phyloP scores from a whole-genome alignment of 2,113 vertebrate species.

The Polypterus senegalus region DNA sequence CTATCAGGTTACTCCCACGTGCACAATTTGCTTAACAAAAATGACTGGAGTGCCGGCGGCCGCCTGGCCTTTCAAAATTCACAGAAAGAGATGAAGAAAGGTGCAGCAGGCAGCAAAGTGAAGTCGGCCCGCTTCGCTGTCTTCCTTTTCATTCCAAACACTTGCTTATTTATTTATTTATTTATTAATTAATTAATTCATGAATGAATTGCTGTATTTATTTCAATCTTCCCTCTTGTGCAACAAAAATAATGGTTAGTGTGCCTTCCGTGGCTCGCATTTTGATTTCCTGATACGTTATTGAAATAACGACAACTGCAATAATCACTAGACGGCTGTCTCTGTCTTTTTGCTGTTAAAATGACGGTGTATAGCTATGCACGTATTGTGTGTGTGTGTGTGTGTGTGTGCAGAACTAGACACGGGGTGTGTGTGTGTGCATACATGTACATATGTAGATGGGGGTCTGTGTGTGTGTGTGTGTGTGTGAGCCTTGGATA shows the following conservation, averaged over 20 bases:
- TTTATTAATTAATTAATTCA: too few species aligned
- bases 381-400: slow-evolving; percentile 71
- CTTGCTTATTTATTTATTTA: too few species aligned
- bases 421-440: slow-evolving; percentile 68
- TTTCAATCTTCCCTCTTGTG: background rate
- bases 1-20: slow-evolving; percentile 3
- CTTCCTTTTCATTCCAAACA: too few species aligned
- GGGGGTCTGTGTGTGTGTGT: slow-evolving; percentile 43
- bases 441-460: slow-evolving; percentile 41
- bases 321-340: slow-evolving; percentile 52
- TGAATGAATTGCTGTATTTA: background rate
- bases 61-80: too few species aligned
- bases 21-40: background rate
- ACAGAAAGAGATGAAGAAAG: too few species aligned
- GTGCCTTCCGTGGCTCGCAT: slow-evolving; percentile 68
- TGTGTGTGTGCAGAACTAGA: slow-evolving; percentile 56
- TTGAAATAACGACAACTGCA: slow-evolving; percentile 58
- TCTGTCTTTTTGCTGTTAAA: slow-evolving; percentile 45
- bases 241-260: slow-evolving; percentile 62
- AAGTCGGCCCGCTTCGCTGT: too few species aligned
- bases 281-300: slow-evolving; percentile 56
- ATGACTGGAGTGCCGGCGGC: too few species aligned
- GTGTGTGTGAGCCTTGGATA: too few species aligned
- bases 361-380: slow-evolving; percentile 66
- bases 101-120: too few species aligned